Evolutionary conservation across 2,113 vertebrate species (phyloP), one percentile per base, ranked within the genome.

Genomic region (Crocuta crocuta): DNA sequence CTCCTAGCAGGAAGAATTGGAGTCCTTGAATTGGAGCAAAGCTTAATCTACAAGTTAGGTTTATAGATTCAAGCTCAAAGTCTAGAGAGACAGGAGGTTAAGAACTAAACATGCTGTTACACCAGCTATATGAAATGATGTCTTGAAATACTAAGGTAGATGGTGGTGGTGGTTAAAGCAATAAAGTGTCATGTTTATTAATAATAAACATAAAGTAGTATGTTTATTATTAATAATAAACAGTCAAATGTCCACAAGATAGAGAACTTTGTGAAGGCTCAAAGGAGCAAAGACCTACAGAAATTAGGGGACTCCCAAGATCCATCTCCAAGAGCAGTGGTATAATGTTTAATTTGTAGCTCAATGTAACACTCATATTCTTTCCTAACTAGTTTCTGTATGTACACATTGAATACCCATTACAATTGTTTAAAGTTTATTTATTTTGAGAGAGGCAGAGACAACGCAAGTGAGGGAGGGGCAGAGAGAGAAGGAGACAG

Each of bases 261-360:
- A 86, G 85, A 87, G 74, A 48, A 84, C 35, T 93, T 92, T 63
- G 71, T 85, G 33, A 89, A 55, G 35, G 43, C 58, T 58, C 66
- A 85, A 39, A 66, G 53, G 39, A 79, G 8, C 55, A 90, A 95
- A 97, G n/a, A 76, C 19, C 39, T 76, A 89, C 9, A 95, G 53
- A 96, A 92, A 92, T 23, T 35, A 19, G 73, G 73, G 33, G 9
- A 85, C n/a, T 33, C 66, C 68, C 28, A 85, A 91, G 39, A 53
- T 10, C 23, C 11, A 43, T 61, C 23, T 58, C 85, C 35, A 85
- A 19, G 2, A 92, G 50, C 70, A 80, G 16, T 92, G 16, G 74
- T 91, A 23, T 53, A 48, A 93, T 95, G 55, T 76, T 96, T 89
- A 58, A 91, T 76, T 95, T 95, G 16, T 73, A 50, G 85, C 39